phyloP scores from a whole-genome alignment of 2,797 vertebrate species.

The Clarias fuscus region DNA sequence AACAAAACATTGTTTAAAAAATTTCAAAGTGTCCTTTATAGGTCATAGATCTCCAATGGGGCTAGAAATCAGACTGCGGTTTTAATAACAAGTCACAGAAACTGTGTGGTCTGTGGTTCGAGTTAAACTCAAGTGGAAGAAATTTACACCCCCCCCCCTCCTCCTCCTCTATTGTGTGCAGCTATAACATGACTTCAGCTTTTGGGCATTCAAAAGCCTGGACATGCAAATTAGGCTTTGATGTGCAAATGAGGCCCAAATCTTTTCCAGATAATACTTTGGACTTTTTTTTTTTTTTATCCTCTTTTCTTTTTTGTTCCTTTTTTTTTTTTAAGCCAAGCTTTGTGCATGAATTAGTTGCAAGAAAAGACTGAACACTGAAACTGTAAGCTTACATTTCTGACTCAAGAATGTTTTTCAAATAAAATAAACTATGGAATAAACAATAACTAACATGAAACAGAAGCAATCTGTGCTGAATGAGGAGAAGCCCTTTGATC shows the following conservation, averaged over 20 bases:
- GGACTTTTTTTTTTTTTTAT: background rate
- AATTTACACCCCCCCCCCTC: background rate
- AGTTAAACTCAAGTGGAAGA: constrained; percentile 1
- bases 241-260: constrained; percentile 16
- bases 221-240: background rate
- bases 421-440: background rate
- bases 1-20: background rate
- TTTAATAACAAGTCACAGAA: background rate
- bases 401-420: background rate
- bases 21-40: background rate
- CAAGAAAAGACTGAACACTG: background rate
- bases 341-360: background rate
- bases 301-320: too few species aligned
- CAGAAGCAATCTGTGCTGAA: background rate
- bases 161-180: background rate
- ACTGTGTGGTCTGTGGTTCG: background rate
- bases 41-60: background rate
- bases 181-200: constrained; percentile 6
- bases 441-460: background rate
- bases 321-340: background rate
- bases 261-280: background rate
- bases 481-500: background rate
- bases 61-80: background rate
- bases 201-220: background rate
- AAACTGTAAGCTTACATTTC: background rate